phyloP scores from a whole-genome alignment of 2,113 vertebrate genomes.

The Copsychus sechellarum region DNA sequence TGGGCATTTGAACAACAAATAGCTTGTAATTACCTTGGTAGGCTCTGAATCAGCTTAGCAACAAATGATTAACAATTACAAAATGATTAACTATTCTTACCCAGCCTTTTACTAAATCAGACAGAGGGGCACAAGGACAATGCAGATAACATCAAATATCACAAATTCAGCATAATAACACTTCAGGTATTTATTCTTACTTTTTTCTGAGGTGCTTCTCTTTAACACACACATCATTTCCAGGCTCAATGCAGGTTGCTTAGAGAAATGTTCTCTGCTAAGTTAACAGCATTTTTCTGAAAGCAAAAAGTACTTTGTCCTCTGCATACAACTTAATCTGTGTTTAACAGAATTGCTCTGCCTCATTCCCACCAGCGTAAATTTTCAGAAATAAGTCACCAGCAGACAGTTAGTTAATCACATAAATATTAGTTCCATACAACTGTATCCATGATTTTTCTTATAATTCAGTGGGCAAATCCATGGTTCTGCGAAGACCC shows the following conservation, averaged over 20 bases:
- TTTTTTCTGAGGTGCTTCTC: neutral
- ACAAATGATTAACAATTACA: neutral
- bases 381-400: neutral
- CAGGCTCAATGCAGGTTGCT: neutral
- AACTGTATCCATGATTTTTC: neutral
- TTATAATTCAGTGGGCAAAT: neutral
- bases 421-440: neutral
- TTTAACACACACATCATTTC: neutral
- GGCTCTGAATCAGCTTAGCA: neutral
- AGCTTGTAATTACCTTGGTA: neutral
- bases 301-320: neutral
- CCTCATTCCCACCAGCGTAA: neutral
- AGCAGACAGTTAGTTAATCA: neutral
- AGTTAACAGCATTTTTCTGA: neutral
- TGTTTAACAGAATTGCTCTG: neutral
- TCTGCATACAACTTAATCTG: neutral
- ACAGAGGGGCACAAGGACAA: neutral
- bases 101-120: neutral
- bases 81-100: neutral
- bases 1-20: neutral
- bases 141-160: accelerated
- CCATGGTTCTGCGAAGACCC: neutral
- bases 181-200: neutral
- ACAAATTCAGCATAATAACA: neutral
- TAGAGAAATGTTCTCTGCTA: neutral